Evolutionary conservation across 2,797 vertebrate species (phyloP), one percentile per base, ranked within the genome.

Genomic region (Oreochromis grahami): DNA sequence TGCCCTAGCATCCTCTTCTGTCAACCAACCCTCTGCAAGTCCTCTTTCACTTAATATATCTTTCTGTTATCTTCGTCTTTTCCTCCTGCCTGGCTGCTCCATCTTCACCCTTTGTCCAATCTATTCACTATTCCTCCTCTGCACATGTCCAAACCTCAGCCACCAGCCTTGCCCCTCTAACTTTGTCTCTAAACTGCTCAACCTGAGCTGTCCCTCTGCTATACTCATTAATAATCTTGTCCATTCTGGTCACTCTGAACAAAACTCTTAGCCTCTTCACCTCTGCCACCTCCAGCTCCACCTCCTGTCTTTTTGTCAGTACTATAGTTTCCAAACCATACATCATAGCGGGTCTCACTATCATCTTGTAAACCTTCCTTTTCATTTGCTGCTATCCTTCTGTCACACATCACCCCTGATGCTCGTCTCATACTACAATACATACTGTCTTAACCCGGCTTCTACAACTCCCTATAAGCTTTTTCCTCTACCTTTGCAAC

Each of bases 401-500:
- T 65, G 19, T 65, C 0, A 38, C 60, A 38, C 58, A 63, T 36
- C 58, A 63, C 58, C 1, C 58, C 32, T 36, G 2, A 36, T 13
- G 58, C 58, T 63, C 10, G 0, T 63, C 32, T 36, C 19, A 63
- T n/a, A 36, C 58, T 63, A 13, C 58, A 36, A 7, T 36, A 36
- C 6, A 63, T 63, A 63, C 6, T 0, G 19, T 63, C 32, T 63
- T n/a, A 2, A 63, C 2, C 19, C 1, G 0, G 58, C 32, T 63
- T 63, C 58, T n/a, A 36, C 32, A 38, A 13, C 58, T 63, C 34
- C 4, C 34, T 65, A 38, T 8, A 0, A 65, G 34, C 60, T 1
- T 65, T 65, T 65, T 0, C 11, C 34, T 65, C 34, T 21, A 34
- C 19, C 34, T 65, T 38, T 65, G 34, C 60, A 13, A 8, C 60